phyloP scores from a whole-genome alignment of 2,797 vertebrate species.

The Rhinatrema bivittatum region DNA sequence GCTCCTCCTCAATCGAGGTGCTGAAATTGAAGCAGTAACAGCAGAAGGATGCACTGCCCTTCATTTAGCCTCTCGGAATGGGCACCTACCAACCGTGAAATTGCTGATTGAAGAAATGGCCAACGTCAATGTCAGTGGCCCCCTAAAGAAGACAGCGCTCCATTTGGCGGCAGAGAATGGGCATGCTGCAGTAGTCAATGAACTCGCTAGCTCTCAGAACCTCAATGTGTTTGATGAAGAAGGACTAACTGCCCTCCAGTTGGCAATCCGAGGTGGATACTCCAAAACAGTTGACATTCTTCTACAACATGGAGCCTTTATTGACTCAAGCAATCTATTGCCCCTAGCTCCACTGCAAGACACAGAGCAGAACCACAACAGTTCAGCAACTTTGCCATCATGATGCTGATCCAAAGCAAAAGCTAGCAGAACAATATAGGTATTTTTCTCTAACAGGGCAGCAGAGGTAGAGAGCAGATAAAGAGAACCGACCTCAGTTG shows the following conservation, averaged over 20 bases:
- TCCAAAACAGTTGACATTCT: slow-evolving; percentile 61
- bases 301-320: slow-evolving; percentile 47
- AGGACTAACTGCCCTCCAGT: slow-evolving; percentile 68
- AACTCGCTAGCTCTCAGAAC: slow-evolving; percentile 57
- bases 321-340: slow-evolving; percentile 20
- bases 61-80: slow-evolving; percentile 73
- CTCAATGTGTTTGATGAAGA: slow-evolving; percentile 53
- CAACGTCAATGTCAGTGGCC: slow-evolving; percentile 44
- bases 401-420: slow-evolving; percentile 44
- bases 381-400: not conserved
- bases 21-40: slow-evolving; percentile 59
- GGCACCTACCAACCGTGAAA: slow-evolving; percentile 77
- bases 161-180: slow-evolving; percentile 76
- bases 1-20: slow-evolving; percentile 78
- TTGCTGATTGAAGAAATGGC: slow-evolving; percentile 79
- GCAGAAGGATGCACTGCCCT: slow-evolving; percentile 71
- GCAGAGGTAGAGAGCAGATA: not conserved
- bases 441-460: not conserved
- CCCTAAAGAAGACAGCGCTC: slow-evolving; percentile 55
- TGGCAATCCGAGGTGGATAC: slow-evolving; percentile 66
- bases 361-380: slow-evolving; percentile 18
- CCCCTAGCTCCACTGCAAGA: slow-evolving; percentile 26
- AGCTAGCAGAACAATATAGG: slow-evolving; percentile 24
- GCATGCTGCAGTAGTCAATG: slow-evolving; percentile 73
- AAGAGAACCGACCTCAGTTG: not conserved